A percentile compares a stretch with the other conserved stretches of the same genome.
Conservation (phyloP, 2,113 vertebrate genomes). For the Ameiurus melas region DNA sequence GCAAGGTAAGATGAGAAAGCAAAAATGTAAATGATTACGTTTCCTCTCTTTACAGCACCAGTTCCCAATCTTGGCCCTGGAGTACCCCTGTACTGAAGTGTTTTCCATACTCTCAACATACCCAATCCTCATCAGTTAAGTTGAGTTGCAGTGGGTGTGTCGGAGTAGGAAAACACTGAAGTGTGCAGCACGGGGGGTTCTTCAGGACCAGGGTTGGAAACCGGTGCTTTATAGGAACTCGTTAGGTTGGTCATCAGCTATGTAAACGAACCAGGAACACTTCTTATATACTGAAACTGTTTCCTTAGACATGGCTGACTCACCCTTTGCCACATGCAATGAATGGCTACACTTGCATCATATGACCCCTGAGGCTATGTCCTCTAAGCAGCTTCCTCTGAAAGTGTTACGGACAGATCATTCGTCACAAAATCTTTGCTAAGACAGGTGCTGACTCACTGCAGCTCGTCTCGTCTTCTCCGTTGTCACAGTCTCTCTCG, state of each 20-base stretch:
- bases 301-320: background rate
- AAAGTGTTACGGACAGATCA: background rate
- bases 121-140: background rate
- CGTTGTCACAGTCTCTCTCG: constrained; percentile 92
- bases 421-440: background rate
- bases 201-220: background rate
- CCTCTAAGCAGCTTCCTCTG: background rate
- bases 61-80: background rate
- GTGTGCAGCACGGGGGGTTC: background rate
- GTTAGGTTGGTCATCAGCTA: background rate
- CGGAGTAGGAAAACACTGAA: background rate
- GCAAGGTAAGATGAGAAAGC: too few relatives aligned
- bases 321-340: constrained; percentile 9
- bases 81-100: background rate
- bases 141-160: background rate
- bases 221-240: background rate
- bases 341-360: constrained; percentile 16
- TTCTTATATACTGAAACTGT: background rate
- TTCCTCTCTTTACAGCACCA: background rate
- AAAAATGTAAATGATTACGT: background rate
- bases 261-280: background rate
- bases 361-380: background rate
- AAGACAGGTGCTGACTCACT: constrained; percentile 73
- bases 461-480: constrained; percentile 91
- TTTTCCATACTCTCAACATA: background rate